Evolutionary conservation across 2,888 invertebrate genomes (phyloP).

Genomic region (Athripsodes cinereus): DNA sequence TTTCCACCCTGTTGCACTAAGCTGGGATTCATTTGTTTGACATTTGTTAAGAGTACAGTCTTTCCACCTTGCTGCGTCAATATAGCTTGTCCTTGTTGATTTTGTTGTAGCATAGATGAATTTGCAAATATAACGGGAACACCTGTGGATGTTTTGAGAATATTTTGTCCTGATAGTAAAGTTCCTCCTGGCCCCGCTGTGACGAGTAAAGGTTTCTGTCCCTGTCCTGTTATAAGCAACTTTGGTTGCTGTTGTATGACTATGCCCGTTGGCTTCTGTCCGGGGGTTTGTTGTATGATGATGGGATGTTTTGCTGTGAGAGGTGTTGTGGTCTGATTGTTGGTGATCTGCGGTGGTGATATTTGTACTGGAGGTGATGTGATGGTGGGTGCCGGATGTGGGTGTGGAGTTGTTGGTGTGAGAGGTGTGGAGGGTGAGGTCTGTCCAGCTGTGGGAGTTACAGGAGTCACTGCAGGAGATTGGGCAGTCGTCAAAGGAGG

Average conservation of each 20-base stretch:
- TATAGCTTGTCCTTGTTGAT: slow-evolving; percentile 28
- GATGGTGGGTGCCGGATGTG: slow-evolving; percentile 28
- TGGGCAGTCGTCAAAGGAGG: slow-evolving; percentile 22
- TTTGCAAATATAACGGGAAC: slow-evolving; percentile 34
- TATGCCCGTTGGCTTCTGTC: slow-evolving; percentile 31
- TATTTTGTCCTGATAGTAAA: slow-evolving; percentile 33
- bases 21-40: slow-evolving; percentile 34
- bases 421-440: slow-evolving; percentile 28
- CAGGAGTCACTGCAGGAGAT: slow-evolving; percentile 23
- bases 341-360: slow-evolving; percentile 22
- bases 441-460: slow-evolving; percentile 27
- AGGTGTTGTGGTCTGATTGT: slow-evolving; percentile 1
- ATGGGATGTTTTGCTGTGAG: slow-evolving; percentile 19
- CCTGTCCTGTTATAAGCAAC: slow-evolving; percentile 40
- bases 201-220: slow-evolving; percentile 40
- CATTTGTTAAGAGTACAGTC: slow-evolving; percentile 48
- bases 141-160: slow-evolving; percentile 33
- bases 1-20: slow-evolving; percentile 16
- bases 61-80: slow-evolving; percentile 46
- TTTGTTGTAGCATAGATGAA: slow-evolving; percentile 21
- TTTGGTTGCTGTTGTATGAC: slow-evolving; percentile 40
- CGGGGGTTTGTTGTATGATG: slow-evolving; percentile 22
- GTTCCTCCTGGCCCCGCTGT: slow-evolving; percentile 32
- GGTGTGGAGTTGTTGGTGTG: slow-evolving; percentile 28
- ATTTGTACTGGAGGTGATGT: slow-evolving; percentile 16